Conservation (phyloP, 1,140 invertebrate species). For the Philotrypesis tridentata region DNA sequence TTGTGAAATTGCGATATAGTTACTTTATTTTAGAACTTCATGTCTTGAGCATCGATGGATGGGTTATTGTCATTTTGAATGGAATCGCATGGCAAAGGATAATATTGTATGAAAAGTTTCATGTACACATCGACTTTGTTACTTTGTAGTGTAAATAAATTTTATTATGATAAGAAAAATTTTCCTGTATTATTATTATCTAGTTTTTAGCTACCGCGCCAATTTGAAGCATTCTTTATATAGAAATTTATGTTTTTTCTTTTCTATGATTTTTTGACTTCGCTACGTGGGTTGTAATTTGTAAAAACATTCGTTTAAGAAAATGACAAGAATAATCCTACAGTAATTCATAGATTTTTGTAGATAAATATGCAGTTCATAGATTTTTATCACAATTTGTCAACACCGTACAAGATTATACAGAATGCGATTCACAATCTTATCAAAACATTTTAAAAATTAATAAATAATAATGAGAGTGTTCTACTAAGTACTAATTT, state of each 20-base stretch:
- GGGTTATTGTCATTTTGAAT: constrained; percentile 35
- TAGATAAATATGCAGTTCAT: not conserved
- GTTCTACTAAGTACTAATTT: no score
- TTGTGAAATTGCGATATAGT: not conserved
- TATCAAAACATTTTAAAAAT: no score
- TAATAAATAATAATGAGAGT: no score
- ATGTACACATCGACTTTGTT: constrained; percentile 66
- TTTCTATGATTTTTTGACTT: no score
- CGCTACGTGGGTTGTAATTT: no score
- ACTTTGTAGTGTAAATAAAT: constrained; percentile 73
- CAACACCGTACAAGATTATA: not conserved
- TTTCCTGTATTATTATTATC: not conserved
- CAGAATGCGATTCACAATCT: no score
- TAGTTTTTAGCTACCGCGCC: not conserved
- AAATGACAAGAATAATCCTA: no score
- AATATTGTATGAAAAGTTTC: constrained; percentile 52
- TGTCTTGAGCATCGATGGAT: constrained; percentile 5
- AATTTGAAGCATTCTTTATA: not conserved
- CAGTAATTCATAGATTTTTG: no score
- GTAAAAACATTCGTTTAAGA: no score
- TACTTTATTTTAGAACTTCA: constrained; percentile 1
- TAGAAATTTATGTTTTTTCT: no score
- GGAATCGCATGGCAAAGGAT: constrained; percentile 34
- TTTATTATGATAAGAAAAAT: constrained; percentile 63
- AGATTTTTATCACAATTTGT: not conserved